These are phyloP conservation scores for Scolopax bukidnonensis DNA, from an alignment of 2,797 vertebrate species.

Conservation along the genomic window DNA sequence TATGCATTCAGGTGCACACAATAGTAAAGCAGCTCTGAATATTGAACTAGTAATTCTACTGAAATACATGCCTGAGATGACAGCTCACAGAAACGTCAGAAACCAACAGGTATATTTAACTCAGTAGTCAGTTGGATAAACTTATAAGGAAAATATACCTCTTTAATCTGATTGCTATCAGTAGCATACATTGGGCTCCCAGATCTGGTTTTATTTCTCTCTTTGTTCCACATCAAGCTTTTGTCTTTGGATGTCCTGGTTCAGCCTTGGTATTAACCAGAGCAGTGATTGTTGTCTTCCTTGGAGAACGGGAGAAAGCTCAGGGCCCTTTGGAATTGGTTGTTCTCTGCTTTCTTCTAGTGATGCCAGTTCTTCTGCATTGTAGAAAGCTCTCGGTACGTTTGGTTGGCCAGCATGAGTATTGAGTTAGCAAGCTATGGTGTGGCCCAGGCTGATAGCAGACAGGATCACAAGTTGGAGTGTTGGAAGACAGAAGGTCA, in stretches of 20 bases:
- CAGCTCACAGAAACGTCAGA: not conserved
- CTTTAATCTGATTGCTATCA: slow-evolving; percentile 16
- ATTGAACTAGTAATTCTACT: not conserved
- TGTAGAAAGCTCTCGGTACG: not conserved
- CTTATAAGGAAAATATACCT: not conserved
- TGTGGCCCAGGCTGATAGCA: not conserved
- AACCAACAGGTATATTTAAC: slow-evolving; percentile 30
- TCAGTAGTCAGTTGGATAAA: not conserved
- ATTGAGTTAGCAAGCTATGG: not conserved
- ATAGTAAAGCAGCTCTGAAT: not conserved
- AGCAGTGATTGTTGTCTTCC: not conserved
- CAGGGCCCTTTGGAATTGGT: not conserved
- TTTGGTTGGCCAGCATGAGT: fast-evolving
- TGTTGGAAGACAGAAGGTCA: not conserved
- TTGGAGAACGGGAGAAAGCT: not conserved
- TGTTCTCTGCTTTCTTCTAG: not conserved
- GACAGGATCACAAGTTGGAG: not conserved
- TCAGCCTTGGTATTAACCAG: not conserved
- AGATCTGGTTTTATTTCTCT: not conserved
- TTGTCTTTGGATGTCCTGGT: not conserved
- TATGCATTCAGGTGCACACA: not conserved
- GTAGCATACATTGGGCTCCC: not conserved
- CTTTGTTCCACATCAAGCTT: not conserved
- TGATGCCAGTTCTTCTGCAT: not conserved
- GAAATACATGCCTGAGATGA: not conserved